Conservation (phyloP, 2,113 vertebrate species). For the Lichenostomus cassidix region DNA sequence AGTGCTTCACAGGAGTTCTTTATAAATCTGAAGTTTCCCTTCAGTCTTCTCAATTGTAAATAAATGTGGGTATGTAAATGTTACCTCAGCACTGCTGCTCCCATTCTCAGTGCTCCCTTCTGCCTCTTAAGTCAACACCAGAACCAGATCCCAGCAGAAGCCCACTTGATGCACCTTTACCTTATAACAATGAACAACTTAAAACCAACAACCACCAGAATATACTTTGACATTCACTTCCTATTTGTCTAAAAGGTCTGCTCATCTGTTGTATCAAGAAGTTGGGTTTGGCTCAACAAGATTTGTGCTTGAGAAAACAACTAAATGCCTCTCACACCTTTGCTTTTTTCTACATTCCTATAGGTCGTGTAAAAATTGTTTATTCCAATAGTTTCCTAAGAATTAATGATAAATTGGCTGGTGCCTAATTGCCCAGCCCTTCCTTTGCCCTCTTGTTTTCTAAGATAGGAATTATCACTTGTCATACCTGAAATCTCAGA, state of each 20-base stretch:
- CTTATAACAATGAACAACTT: not conserved
- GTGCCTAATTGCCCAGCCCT: not conserved
- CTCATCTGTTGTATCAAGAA: not conserved
- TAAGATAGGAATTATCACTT: not conserved
- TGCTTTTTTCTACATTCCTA: not conserved
- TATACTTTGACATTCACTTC: not conserved
- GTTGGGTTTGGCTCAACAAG: not conserved
- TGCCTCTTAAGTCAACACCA: not conserved
- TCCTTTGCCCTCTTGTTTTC: not conserved
- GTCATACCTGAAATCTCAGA: not conserved
- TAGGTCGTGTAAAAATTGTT: not conserved
- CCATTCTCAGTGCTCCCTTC: not conserved
- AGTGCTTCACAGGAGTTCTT: not conserved
- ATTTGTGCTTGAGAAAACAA: not conserved
- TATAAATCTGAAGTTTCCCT: not conserved
- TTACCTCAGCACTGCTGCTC: not conserved
- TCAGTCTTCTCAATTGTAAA: not conserved
- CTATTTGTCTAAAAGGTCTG: not conserved
- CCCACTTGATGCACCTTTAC: not conserved
- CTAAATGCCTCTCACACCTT: not conserved
- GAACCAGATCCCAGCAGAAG: not conserved
- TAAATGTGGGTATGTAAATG: fast-evolving
- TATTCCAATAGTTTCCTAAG: not conserved
- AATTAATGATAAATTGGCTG: not conserved
- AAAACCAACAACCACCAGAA: not conserved